Conservation (phyloP, 2,797 vertebrate species). For the Ataeniobius toweri region DNA sequence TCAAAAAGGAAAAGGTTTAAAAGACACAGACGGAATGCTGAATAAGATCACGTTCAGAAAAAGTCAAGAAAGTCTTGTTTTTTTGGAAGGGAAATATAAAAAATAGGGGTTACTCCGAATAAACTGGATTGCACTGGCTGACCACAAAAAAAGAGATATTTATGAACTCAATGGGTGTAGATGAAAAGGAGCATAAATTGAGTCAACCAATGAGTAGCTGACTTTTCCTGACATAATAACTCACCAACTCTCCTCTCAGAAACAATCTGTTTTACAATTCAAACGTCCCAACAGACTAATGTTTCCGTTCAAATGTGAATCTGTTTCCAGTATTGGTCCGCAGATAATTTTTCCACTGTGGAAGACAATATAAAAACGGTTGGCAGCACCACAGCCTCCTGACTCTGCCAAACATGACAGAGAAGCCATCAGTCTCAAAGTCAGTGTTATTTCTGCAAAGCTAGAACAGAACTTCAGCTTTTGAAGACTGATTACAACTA, state of each 20-base stretch:
- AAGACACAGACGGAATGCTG: not conserved
- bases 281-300: conserved; percentile 33
- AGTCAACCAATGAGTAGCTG: conserved; percentile 37
- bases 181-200: not conserved
- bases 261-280: conserved; percentile 27
- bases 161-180: conserved; percentile 7
- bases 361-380: conserved; percentile 31
- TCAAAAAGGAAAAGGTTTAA: not conserved
- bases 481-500: conserved; percentile 15
- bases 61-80: not conserved
- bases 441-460: conserved; percentile 44
- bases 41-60: not conserved
- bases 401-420: conserved; percentile 42
- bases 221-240: conserved; percentile 25
- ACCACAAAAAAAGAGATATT: conserved; percentile 12
- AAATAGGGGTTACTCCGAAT: not conserved
- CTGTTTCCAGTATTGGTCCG: conserved; percentile 17
- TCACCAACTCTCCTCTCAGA: conserved; percentile 5
- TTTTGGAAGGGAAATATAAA: not conserved
- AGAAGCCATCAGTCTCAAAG: conserved; percentile 47
- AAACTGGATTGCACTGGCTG: not conserved
- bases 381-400: conserved; percentile 22
- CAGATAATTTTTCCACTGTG: conserved; percentile 20
- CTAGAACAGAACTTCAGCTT: conserved; percentile 28
- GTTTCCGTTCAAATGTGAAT: conserved; percentile 40